Evolutionary conservation across 2,888 invertebrate species (phyloP), one percentile per base, ranked within the genome.

Genomic region (Bellardia bayeri): DNA sequence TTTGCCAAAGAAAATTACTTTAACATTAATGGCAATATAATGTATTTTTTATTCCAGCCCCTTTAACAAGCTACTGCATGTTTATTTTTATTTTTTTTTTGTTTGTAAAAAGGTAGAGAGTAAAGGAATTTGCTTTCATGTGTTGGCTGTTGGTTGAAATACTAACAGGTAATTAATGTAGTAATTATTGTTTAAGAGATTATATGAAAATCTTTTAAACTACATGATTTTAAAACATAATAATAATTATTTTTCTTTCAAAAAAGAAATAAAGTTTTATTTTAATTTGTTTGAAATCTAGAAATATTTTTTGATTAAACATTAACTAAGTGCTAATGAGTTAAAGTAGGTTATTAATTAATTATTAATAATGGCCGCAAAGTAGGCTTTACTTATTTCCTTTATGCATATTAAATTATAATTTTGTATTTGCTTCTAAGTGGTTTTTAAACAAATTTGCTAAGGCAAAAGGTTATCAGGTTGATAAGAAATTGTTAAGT

Each of bases 141-240:
- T 79, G 49, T 23, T 66, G 33, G 30, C 3, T 45, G 75, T 23
- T 64, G 16, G 40, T 64, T 9, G 51, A 16, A 30, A 42, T 69
- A 64, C 68, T 74, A 78, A 75, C 78, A 64, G 78, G 82, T 79
- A 87, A 87, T 85, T 85, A 82, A 82, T 51, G 75, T 51, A 42
- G 74, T 85, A 85, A 82, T 85, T 85, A 87, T 87, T 82, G 85
- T 85, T 85, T 85, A 82, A 80, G 61, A 76, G 76, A 76, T 81
- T 79, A 75, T 11, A 54, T 23, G 16, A 16, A 54, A 82, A 45
- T 69, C 45, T 66, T 66, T 58, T 61, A 30, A 58, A 51, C 8
- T 16, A 2, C n/a, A 16, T 11, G 16, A 66, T 3, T 64, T 49
- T 33, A 33, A 9, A 45, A 45, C n/a, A 14, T 51, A 23, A 23